Evolutionary conservation across 2,888 invertebrate species (phyloP).

Genomic region (Phyto melanocephala): DNA sequence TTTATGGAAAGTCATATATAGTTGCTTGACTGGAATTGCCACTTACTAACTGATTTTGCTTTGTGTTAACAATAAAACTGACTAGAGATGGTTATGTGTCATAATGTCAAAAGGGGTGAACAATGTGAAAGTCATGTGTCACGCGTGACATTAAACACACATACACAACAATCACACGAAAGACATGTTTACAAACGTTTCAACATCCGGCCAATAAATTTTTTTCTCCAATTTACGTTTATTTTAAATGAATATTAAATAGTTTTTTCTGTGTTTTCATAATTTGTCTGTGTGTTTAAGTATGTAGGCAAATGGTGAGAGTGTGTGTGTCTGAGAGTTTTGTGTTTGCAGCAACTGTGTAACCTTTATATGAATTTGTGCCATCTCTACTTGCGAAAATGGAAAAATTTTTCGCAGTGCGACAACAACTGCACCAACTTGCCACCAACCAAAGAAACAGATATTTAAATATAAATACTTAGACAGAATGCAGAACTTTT

Average conservation of each 20-base stretch:
- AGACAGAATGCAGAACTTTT: constrained; percentile 29
- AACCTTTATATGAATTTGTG: constrained; percentile 29
- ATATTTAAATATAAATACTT: constrained; percentile 23
- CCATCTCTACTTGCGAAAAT: constrained; percentile 41
- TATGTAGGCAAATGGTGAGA: background rate
- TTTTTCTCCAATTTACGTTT: constrained; percentile 6
- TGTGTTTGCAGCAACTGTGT: constrained; percentile 17
- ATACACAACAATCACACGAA: background rate
- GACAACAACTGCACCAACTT: constrained; percentile 54
- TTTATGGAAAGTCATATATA: too few species aligned
- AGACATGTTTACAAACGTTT: background rate
- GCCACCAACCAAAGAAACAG: constrained; percentile 35
- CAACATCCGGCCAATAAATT: constrained; percentile 48
- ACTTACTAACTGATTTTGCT: background rate
- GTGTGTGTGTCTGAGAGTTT: background rate
- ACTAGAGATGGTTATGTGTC: constrained; percentile 28
- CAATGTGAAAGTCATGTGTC: constrained; percentile 25
- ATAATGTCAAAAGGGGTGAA: constrained; percentile 48
- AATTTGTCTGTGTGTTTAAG: background rate
- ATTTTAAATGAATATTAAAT: constrained; percentile 47
- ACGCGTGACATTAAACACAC: constrained; percentile 34
- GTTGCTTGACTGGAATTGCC: constrained; percentile 5
- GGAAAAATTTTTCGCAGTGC: constrained; percentile 59
- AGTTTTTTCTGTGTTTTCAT: background rate
- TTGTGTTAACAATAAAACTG: constrained; percentile 23